Evolutionary conservation across 2,113 vertebrate genomes (phyloP).

Genomic region (Plecturocebus donacophilus): DNA sequence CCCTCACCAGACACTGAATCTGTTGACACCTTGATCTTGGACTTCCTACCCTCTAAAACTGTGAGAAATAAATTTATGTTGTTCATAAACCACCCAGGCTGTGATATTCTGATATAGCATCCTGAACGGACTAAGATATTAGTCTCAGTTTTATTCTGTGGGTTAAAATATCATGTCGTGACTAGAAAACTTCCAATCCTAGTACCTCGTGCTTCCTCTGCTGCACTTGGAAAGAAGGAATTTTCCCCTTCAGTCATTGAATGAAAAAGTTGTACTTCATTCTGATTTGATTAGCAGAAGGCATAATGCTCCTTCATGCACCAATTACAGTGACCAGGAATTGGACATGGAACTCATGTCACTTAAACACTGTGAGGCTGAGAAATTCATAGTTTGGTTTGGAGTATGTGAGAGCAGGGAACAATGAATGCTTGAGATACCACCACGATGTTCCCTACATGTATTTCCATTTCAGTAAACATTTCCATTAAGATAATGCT

Average conservation of each 20-base stretch:
- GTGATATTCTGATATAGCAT: not conserved
- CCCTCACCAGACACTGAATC: not conserved
- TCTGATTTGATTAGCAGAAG: not conserved
- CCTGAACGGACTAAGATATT: not conserved
- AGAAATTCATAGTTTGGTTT: not conserved
- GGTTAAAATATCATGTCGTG: not conserved
- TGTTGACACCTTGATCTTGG: not conserved
- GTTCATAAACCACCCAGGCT: not conserved
- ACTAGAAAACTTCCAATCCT: not conserved
- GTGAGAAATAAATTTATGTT: not conserved
- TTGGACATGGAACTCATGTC: no score
- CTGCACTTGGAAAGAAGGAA: not conserved
- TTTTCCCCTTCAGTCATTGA: not conserved
- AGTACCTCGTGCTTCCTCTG: not conserved
- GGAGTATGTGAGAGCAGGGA: not conserved
- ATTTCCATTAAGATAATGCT: not conserved
- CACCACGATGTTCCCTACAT: no score
- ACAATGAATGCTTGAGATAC: not conserved
- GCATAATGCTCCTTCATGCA: not conserved
- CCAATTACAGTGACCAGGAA: not conserved
- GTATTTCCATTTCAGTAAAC: not conserved
- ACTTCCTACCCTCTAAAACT: not conserved
- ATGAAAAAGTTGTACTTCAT: not conserved
- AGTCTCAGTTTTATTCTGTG: not conserved
- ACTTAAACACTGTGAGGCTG: not conserved